Conservation (phyloP, 2,113 vertebrate genomes). For the Leptocoma aspasia region DNA sequence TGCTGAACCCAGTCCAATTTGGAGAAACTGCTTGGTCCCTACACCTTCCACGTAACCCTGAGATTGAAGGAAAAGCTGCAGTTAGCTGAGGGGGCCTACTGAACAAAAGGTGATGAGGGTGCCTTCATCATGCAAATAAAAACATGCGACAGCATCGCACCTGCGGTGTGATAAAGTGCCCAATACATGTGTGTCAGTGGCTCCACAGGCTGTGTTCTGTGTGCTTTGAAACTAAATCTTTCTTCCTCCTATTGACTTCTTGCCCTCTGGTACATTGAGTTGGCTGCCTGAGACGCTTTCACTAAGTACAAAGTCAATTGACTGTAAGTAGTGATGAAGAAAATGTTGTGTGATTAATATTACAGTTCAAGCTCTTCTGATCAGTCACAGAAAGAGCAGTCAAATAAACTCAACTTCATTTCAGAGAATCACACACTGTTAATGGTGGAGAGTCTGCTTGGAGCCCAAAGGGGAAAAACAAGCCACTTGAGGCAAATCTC, state of each 20-base stretch:
- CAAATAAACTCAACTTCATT: constrained; percentile 55
- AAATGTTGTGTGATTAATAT: constrained; percentile 69
- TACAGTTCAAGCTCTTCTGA: constrained; percentile 64
- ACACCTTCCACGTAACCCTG: neutral
- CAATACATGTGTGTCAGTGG: neutral
- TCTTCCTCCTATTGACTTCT: constrained; percentile 63
- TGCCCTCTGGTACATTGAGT: constrained; percentile 56
- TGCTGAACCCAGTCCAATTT: neutral
- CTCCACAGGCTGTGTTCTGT: neutral
- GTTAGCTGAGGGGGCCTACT: neutral
- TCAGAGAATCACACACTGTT: constrained; percentile 48
- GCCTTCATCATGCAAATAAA: neutral
- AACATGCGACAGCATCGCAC: rapidly evolving
- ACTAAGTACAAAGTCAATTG: constrained; percentile 75
- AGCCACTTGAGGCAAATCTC: constrained; percentile 62
- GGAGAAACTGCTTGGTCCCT: neutral
- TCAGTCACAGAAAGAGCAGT: constrained; percentile 68
- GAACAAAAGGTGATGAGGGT: neutral
- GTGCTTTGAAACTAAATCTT: constrained; percentile 57
- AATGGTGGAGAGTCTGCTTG: constrained; percentile 47
- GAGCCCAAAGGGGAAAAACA: constrained; percentile 54
- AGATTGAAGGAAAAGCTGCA: neutral
- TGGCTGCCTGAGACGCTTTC: constrained; percentile 51
- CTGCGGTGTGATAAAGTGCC: neutral
- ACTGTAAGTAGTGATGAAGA: constrained; percentile 65